Conservation (phyloP, 2,113 vertebrate genomes). For the Hemibagrus wyckioides region DNA sequence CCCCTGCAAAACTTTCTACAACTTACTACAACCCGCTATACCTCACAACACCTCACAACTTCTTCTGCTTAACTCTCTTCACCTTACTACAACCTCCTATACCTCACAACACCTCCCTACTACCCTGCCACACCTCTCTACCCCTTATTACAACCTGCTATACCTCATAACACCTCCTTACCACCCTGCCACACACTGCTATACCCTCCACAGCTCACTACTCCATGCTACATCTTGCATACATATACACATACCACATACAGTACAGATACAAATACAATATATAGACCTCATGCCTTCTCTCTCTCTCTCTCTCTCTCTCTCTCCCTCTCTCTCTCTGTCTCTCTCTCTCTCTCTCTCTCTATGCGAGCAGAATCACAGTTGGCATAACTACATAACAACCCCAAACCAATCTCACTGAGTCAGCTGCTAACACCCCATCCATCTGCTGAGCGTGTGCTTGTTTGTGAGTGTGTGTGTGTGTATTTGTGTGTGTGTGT, state of each 20-base stretch:
- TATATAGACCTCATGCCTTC: neutral
- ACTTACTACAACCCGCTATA: neutral
- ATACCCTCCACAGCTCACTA: neutral
- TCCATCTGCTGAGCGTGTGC: constrained; percentile 49
- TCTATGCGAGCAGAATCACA: constrained; percentile 41
- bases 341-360: constrained; percentile 37
- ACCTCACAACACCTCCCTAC: neutral
- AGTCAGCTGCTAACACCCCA: constrained; percentile 52
- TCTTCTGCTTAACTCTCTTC: neutral
- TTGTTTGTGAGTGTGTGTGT: neutral
- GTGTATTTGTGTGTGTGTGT: neutral
- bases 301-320: too few relatives aligned
- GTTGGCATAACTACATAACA: constrained; percentile 51
- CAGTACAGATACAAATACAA: neutral
- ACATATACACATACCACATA: neutral
- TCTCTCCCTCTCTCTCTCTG: neutral
- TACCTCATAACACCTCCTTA: too few relatives aligned
- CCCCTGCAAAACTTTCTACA: neutral
- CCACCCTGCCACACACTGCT: too few relatives aligned
- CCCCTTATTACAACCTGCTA: too few relatives aligned
- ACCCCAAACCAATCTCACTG: constrained; percentile 44
- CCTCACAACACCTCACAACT: neutral
- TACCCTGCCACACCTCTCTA: neutral
- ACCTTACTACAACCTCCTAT: neutral
- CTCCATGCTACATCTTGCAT: neutral